Evolutionary conservation across 2,113 vertebrate genomes (phyloP).

Genomic region (Bagarius yarrelli): DNA sequence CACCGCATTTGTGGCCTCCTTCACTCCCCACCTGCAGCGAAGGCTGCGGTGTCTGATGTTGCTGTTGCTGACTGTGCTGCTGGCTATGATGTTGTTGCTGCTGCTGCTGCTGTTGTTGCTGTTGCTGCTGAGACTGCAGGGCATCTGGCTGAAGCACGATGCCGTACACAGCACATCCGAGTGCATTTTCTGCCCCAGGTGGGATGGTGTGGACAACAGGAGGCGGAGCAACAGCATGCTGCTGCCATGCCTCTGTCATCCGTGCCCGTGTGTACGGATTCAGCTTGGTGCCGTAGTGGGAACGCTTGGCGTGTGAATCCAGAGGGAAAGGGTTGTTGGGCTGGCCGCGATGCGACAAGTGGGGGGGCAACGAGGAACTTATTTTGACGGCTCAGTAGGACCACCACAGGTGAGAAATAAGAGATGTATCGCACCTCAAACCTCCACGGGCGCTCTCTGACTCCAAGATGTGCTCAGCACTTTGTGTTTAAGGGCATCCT

Average conservation of each 20-base stretch:
- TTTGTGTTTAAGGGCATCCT: conserved; percentile 10
- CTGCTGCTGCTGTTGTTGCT: conserved; percentile 68
- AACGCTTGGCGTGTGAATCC: conserved; percentile 61
- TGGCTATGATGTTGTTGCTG: conserved; percentile 65
- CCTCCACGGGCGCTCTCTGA: neutral
- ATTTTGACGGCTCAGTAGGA: conserved; percentile 63
- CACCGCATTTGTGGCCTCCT: conserved; percentile 83
- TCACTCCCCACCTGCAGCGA: conserved; percentile 75
- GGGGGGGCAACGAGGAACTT: conserved; percentile 57
- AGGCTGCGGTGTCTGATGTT: conserved; percentile 65
- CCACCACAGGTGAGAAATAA: conserved; percentile 35
- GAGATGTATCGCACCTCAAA: conserved; percentile 7
- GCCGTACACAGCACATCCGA: conserved; percentile 93
- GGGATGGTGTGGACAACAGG: conserved; percentile 87
- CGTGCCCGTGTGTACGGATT: conserved; percentile 73
- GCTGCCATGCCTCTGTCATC: conserved; percentile 79
- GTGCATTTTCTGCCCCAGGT: conserved; percentile 78
- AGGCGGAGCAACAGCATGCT: conserved; percentile 78
- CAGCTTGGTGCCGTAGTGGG: conserved; percentile 67
- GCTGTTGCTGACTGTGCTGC: conserved; percentile 64
- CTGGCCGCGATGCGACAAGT: conserved; percentile 43
- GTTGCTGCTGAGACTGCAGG: conserved; percentile 77
- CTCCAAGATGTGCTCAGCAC: conserved; percentile 11
- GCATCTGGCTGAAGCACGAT: conserved; percentile 89
- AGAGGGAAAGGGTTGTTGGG: conserved; percentile 48